Evolutionary conservation across 2,113 vertebrate species (phyloP), one percentile per base, ranked within the genome.

Genomic region (Macheiramphus alcinus): DNA sequence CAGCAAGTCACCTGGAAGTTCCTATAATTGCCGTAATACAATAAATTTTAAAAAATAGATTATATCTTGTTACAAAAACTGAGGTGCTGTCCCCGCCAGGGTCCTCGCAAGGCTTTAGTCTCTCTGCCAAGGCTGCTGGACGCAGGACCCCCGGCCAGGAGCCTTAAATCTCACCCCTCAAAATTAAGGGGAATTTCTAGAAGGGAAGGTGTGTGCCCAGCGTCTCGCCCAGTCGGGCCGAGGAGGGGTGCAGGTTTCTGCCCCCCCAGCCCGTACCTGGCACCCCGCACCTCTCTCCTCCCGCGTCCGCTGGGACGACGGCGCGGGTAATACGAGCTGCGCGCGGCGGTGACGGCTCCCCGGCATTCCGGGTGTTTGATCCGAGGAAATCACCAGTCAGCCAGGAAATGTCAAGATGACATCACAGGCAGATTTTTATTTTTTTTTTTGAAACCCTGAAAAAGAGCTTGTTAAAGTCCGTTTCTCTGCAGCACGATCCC

Each of bases 351-450:
- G 87, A 68, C 8, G 50, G n/a, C 70, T 88, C 66, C 80, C 52
- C 7, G 2, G 81, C 74, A 85, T 75, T 87, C 56, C 0, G 5
- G 34, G 70, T 34, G 76, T 94, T 95, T 95, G 90, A 92, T 96
- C 93, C 4, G 1, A 94, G 94, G 92, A 94, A 96, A 95, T 72
- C 15, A 1, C 85, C 85, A 88, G 66, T 42, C 66, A 96, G 93
- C 71, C 90, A 91, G 92, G 87, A 96, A 96, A 95, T 94, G 93
- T 96, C 90, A 85, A 48, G 90, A 88, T 94, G 79, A 92, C 71
- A 34, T 96, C 96, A 95, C 36, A 14, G 78, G 66, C 85, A 48
- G 91, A 75, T 72, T 74, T 87, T 82, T 85, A 6, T 25, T 84
- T 90, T 85, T 84, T 90, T 82, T 85, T 91, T 82, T 73, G 80